phyloP scores from a whole-genome alignment of 2,888 invertebrate genomes.

The Lasioglossum marginatum region DNA sequence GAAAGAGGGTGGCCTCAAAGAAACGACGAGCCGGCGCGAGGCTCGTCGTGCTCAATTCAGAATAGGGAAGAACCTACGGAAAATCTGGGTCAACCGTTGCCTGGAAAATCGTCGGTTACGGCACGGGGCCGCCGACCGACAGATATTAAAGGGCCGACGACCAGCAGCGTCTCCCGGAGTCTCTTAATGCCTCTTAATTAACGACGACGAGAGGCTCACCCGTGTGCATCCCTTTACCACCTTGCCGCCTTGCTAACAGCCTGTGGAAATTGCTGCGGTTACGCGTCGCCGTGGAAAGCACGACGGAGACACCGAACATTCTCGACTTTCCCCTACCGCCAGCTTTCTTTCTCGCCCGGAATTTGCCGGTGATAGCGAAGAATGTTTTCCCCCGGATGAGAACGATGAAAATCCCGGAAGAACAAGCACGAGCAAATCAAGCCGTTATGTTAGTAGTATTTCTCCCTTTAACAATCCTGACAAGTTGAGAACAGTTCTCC shows the following conservation, averaged over 20 bases:
- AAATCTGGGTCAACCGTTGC: constrained; percentile 68
- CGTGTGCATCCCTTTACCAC: constrained; percentile 65
- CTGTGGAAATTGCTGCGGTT: constrained; percentile 66
- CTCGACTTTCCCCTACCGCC: neutral
- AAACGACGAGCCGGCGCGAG: neutral
- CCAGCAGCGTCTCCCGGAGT: constrained; percentile 64
- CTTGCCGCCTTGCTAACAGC: constrained; percentile 63
- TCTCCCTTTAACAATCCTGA: too few species aligned
- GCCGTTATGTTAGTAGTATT: too few species aligned
- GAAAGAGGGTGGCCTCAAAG: neutral
- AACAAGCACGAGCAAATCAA: neutral
- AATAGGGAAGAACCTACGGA: constrained; percentile 56
- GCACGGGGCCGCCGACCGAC: constrained; percentile 60
- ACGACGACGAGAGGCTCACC: constrained; percentile 66
- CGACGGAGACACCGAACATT: neutral
- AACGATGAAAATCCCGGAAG: neutral
- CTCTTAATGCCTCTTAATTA: constrained; percentile 76
- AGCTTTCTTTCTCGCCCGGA: neutral
- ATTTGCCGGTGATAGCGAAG: neutral
- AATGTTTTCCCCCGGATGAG: neutral
- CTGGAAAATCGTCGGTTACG: constrained; percentile 65
- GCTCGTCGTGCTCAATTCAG: constrained; percentile 47
- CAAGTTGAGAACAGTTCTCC: neutral
- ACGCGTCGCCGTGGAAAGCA: constrained; percentile 35
- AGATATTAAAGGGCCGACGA: constrained; percentile 71